Evolutionary conservation across 1,140 invertebrate species (phyloP).

Genomic region (Ostrea denselamellosa): DNA sequence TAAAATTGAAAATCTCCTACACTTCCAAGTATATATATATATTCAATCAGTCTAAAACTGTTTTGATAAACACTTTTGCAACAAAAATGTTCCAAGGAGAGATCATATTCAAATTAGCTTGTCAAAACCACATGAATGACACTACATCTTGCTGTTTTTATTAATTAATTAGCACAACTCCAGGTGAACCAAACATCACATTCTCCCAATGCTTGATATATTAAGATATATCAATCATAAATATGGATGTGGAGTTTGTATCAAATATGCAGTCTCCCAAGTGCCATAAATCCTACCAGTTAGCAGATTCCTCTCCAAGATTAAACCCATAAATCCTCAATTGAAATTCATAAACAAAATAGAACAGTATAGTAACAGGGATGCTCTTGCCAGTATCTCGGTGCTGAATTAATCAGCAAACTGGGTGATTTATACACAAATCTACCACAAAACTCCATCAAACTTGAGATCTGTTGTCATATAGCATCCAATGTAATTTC

Average conservation of each 20-base stretch:
- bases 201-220: background rate
- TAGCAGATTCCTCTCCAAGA: constrained; percentile 30
- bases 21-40: background rate
- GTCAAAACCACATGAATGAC: background rate
- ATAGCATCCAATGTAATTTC: constrained; percentile 3
- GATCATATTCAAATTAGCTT: background rate
- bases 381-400: background rate
- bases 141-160: background rate
- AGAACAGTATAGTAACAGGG: background rate
- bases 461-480: background rate
- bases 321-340: constrained; percentile 29
- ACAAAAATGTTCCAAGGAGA: background rate
- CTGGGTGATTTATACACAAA: constrained; percentile 4
- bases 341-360: constrained; percentile 40
- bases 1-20: constrained; percentile 3
- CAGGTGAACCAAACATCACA: background rate
- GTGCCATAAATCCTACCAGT: constrained; percentile 25
- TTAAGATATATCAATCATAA: constrained; percentile 34
- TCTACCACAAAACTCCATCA: constrained; percentile 20
- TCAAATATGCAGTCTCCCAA: background rate
- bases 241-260: constrained; percentile 26
- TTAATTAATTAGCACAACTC: constrained; percentile 2
- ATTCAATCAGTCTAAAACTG: background rate
- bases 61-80: background rate
- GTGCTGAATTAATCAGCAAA: constrained; percentile 3